Evolutionary conservation across 2,797 vertebrate genomes (phyloP).

Genomic region (Bradypus variegatus): DNA sequence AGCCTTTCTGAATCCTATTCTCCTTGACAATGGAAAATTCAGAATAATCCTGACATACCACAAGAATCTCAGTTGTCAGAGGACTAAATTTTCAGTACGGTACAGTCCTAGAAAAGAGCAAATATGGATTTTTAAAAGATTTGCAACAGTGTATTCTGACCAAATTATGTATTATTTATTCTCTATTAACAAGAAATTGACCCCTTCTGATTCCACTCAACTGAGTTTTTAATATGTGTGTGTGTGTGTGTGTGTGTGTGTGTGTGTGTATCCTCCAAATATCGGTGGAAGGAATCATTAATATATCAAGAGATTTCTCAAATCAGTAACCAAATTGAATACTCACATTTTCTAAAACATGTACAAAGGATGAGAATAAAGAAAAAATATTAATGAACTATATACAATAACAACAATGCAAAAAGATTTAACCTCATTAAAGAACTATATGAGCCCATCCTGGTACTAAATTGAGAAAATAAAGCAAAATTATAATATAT

Average conservation of each 20-base stretch:
- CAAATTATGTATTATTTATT: neutral
- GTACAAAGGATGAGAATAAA: neutral
- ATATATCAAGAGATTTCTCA: neutral
- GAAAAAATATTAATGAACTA: neutral
- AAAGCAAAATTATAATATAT: neutral
- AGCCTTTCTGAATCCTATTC: neutral
- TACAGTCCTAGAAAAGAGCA: neutral
- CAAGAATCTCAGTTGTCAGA: neutral
- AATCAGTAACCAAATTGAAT: neutral
- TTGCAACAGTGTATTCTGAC: neutral
- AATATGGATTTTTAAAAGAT: neutral
- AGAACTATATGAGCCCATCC: neutral
- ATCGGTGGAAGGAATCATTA: neutral
- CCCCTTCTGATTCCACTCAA: neutral
- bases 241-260: too few relatives aligned
- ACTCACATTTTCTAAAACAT: neutral
- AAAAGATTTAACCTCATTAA: neutral
- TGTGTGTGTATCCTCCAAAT: neutral
- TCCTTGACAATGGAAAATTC: neutral
- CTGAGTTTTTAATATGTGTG: neutral
- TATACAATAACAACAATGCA: neutral
- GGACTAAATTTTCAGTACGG: neutral
- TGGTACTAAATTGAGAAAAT: neutral
- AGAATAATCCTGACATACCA: neutral
- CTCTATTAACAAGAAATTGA: neutral